phyloP scores from a whole-genome alignment of 92 coral and sea anemone genomes.

The Muricea muricata region DNA sequence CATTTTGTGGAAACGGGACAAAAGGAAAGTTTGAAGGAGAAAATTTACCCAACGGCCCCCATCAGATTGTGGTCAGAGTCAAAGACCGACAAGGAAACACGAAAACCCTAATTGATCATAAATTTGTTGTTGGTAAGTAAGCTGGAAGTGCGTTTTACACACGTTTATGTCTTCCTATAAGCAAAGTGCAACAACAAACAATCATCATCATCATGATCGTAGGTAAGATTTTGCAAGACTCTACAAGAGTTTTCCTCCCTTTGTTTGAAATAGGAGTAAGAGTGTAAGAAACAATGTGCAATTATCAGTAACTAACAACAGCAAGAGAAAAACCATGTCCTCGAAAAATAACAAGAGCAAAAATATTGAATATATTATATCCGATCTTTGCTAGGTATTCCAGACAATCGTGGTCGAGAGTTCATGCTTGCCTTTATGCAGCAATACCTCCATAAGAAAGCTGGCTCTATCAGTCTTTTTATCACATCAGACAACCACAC shows the following conservation, averaged over 20 bases:
- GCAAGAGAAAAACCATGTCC: too few species aligned
- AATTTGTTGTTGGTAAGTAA: conserved; percentile 83
- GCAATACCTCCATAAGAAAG: conserved; percentile 26
- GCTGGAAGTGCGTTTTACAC: too few species aligned
- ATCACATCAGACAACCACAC: conserved; percentile 41
- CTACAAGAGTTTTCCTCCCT: too few species aligned
- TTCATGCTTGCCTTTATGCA: conserved; percentile 40
- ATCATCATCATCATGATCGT: too few species aligned
- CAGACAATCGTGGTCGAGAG: conserved; percentile 44
- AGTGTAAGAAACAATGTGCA: too few species aligned
- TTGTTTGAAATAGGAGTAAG: too few species aligned
- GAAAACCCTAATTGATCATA: conserved; percentile 73
- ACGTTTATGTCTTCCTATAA: too few species aligned
- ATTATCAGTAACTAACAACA: too few species aligned
- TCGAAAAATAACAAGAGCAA: too few species aligned
- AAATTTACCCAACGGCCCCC: conserved; percentile 74
- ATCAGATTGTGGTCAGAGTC: conserved; percentile 71
- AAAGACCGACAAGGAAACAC: conserved; percentile 84
- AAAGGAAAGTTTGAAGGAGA: conserved; percentile 67
- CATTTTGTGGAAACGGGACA: conserved; percentile 57
- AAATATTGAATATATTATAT: not conserved
- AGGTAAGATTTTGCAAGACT: too few species aligned
- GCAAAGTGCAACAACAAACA: too few species aligned
- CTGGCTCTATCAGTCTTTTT: conserved; percentile 24
- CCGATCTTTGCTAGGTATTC: conserved; percentile 17